Evolutionary conservation across 2,797 vertebrate genomes (phyloP).

Genomic region (Aphelocoma californica): DNA sequence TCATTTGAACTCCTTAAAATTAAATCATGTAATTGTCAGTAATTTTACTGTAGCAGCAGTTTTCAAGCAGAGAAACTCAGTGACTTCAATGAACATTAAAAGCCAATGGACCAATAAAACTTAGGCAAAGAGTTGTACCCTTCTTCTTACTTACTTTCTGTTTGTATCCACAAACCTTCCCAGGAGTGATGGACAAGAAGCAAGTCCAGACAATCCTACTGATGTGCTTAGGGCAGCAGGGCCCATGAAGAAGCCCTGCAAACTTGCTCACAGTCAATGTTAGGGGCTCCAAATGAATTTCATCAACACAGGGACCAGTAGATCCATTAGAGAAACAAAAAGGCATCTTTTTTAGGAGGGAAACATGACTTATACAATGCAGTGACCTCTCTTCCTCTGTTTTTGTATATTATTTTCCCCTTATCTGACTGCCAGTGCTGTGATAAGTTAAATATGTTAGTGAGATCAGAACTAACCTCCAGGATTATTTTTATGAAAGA

Average conservation of each 20-base stretch:
- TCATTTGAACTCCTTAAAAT: background rate
- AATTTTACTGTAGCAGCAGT: background rate
- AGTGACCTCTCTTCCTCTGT: background rate
- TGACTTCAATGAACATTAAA: background rate
- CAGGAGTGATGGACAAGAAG: background rate
- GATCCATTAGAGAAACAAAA: background rate
- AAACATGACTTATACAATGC: background rate
- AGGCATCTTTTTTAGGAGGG: background rate
- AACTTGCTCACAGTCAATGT: background rate
- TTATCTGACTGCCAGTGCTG: background rate
- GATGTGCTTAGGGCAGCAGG: background rate
- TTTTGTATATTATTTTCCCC: background rate
- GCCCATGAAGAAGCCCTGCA: background rate
- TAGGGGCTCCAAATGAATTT: background rate
- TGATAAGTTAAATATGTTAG: background rate
- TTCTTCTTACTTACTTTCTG: background rate
- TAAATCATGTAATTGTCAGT: background rate
- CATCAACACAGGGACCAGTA: background rate
- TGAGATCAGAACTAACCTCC: background rate
- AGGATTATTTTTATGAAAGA: background rate
- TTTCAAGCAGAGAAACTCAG: background rate
- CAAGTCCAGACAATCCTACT: background rate
- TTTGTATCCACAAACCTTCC: background rate
- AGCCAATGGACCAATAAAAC: background rate
- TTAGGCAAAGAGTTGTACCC: background rate